Conservation (phyloP, 2,888 invertebrate species). For the Philopedon plagiatum region DNA sequence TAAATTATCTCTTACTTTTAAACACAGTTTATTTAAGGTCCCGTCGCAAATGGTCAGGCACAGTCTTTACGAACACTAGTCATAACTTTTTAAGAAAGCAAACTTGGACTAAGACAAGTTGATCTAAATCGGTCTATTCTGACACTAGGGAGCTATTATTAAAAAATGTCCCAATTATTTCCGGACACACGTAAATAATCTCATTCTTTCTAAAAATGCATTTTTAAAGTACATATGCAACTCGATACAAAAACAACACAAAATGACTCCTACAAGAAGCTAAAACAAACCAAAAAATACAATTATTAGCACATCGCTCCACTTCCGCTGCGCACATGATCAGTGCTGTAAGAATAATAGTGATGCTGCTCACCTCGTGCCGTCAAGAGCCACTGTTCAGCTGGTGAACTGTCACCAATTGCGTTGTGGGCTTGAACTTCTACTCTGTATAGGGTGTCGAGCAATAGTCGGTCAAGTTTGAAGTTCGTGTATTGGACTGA, state of each 20-base stretch:
- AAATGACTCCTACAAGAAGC: conserved; percentile 47
- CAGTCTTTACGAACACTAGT: no score
- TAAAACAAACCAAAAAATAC: conserved; percentile 24
- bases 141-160: no score
- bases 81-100: no score
- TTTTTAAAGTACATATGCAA: conserved; percentile 28
- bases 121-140: no score
- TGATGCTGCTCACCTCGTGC: conserved; percentile 82
- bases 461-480: conserved; percentile 78
- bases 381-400: conserved; percentile 86
- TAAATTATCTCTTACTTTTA: no score
- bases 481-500: conserved; percentile 76
- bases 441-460: conserved; percentile 88
- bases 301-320: conserved; percentile 29
- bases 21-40: no score
- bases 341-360: conserved; percentile 58
- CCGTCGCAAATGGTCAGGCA: no score
- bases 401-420: conserved; percentile 86
- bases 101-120: no score
- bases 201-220: no score
- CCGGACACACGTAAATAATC: no score
- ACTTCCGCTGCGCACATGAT: conserved; percentile 34
- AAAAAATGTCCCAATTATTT: no score
- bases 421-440: conserved; percentile 88
- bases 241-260: conserved; percentile 41